Evolutionary conservation across 2,888 invertebrate genomes (phyloP).

Genomic region (Rhamnusium bicolor): DNA sequence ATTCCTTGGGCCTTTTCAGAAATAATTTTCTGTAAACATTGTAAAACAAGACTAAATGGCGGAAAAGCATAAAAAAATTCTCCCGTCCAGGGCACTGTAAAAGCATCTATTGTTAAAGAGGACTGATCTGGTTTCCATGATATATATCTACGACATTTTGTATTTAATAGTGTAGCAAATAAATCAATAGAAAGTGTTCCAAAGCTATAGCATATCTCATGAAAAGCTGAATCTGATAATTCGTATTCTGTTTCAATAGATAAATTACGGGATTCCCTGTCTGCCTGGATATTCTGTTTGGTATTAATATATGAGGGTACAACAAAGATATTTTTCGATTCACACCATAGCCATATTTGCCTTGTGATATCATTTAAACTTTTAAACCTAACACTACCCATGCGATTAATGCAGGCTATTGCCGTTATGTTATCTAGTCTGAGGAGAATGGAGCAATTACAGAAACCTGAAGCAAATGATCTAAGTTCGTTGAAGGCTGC

Average conservation of each 20-base stretch:
- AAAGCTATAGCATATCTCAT: conserved; percentile 41
- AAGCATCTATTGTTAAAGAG: conserved; percentile 39
- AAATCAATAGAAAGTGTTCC: conserved; percentile 52
- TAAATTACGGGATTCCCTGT: conserved; percentile 23
- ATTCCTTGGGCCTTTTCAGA: conserved; percentile 41
- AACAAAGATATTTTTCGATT: conserved; percentile 30
- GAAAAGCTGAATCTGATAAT: conserved; percentile 26
- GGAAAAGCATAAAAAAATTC: no score
- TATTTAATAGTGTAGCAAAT: conserved; percentile 56
- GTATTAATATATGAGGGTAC: conserved; percentile 35
- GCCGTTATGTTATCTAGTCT: conserved; percentile 51
- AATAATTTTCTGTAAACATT: conserved; percentile 41
- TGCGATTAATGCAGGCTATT: conserved; percentile 43
- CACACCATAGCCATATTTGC: conserved; percentile 47
- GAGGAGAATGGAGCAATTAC: conserved; percentile 42
- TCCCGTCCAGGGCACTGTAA: conserved; percentile 45
- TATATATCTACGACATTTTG: conserved; percentile 53
- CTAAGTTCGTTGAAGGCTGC: no score
- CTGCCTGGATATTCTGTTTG: conserved; percentile 34
- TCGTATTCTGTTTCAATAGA: conserved; percentile 28
- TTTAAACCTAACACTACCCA: conserved; percentile 42
- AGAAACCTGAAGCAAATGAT: no score
- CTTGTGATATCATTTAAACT: conserved; percentile 47
- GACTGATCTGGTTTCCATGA: conserved; percentile 50
- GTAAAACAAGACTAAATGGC: conserved; percentile 41